phyloP scores from a whole-genome alignment of 2,113 vertebrate genomes.

The Neogobius melanostomus region DNA sequence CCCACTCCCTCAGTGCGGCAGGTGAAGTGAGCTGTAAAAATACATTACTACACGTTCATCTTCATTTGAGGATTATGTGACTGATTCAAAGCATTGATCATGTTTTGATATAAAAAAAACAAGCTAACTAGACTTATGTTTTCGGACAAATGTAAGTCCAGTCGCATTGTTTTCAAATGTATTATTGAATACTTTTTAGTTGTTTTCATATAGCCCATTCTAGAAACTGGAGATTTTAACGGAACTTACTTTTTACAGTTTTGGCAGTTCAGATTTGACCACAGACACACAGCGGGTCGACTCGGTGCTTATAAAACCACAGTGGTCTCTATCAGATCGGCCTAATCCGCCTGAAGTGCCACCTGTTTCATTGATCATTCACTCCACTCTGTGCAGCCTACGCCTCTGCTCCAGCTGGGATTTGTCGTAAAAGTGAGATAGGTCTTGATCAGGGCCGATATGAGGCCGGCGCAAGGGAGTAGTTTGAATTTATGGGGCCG shows the following conservation, averaged over 20 bases:
- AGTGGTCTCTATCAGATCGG: slow-evolving; percentile 42
- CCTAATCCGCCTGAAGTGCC: slow-evolving; percentile 45
- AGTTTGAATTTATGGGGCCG: slow-evolving; percentile 50
- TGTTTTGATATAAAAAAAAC: too few relatives aligned
- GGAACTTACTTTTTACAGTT: too few relatives aligned
- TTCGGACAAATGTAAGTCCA: too few relatives aligned
- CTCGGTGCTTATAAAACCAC: slow-evolving; percentile 3
- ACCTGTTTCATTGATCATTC: slow-evolving; percentile 70
- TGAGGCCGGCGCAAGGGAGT: slow-evolving; percentile 44
- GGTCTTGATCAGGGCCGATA: slow-evolving; percentile 57
- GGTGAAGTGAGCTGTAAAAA: slow-evolving; percentile 10
- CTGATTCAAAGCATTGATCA: too few relatives aligned
- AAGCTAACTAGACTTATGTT: too few relatives aligned
- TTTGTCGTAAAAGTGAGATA: slow-evolving; percentile 59
- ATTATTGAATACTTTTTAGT: too few relatives aligned
- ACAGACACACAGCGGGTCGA: slow-evolving; percentile 19
- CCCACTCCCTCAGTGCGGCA: slow-evolving; percentile 9
- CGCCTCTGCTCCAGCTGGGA: slow-evolving; percentile 61
- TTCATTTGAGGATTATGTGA: too few relatives aligned
- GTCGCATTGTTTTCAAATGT: too few relatives aligned
- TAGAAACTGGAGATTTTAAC: too few relatives aligned
- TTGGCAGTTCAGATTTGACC: too few relatives aligned
- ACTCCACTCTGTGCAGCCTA: slow-evolving; percentile 27
- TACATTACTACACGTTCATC: too few relatives aligned
- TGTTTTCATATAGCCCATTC: too few relatives aligned